These are phyloP conservation scores for Muntiacus reevesi DNA, from an alignment of 2,113 vertebrate genomes.

Conservation along the genomic window DNA sequence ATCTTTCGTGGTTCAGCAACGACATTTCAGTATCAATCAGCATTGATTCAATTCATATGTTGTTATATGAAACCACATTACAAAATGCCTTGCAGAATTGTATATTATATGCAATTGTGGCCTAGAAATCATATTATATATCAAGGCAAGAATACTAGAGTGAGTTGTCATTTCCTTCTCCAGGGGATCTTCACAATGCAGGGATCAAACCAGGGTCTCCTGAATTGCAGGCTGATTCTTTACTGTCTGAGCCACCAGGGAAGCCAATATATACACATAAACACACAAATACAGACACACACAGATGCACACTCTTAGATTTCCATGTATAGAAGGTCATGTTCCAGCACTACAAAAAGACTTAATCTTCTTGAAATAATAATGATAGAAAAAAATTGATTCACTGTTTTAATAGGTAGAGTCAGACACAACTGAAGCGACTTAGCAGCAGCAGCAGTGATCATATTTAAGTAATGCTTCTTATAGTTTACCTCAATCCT, in stretches of 20 bases:
- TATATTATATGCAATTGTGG: not conserved
- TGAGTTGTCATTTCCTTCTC: not conserved
- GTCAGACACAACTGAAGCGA: too few species aligned
- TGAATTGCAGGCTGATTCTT: not conserved
- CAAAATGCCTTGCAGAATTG: not conserved
- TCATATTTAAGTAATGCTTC: slow-evolving; percentile 4
- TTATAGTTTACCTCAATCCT: not conserved
- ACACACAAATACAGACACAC: not conserved
- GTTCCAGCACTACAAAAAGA: not conserved
- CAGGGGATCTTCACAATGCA: not conserved
- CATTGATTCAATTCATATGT: not conserved
- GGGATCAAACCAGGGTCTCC: not conserved
- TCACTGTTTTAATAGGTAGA: not conserved
- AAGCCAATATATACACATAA: not conserved
- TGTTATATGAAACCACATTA: not conserved
- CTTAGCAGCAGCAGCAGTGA: not conserved
- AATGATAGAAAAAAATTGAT: not conserved
- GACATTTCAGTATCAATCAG: not conserved
- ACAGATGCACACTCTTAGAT: not conserved
- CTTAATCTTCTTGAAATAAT: not conserved
- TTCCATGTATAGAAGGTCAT: not conserved
- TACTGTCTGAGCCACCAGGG: not conserved
- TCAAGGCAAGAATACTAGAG: not conserved
- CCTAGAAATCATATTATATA: not conserved
- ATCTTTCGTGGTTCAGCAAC: not conserved